phyloP scores from a whole-genome alignment of 2,888 invertebrate genomes.

The Perizoma flavofasciatum region DNA sequence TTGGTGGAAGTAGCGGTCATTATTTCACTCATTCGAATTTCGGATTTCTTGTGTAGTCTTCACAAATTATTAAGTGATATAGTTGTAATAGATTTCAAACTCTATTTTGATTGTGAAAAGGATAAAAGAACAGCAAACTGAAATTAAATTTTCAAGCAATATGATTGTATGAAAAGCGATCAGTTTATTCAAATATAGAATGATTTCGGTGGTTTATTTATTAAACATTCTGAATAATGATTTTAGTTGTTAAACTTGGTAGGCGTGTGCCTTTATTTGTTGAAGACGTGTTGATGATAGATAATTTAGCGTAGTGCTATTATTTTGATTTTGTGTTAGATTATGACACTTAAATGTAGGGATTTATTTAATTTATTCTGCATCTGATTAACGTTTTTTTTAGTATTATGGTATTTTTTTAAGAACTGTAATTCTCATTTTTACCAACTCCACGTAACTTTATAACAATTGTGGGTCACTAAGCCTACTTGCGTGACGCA shows the following conservation, averaged over 20 bases:
- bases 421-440: no score
- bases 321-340: slow-evolving; percentile 11
- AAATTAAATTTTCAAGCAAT: slow-evolving; percentile 46
- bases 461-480: no score
- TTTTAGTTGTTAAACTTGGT: slow-evolving; percentile 58
- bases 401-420: no score
- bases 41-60: slow-evolving; percentile 48
- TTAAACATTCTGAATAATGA: slow-evolving; percentile 57
- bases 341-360: not conserved
- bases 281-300: slow-evolving; percentile 57
- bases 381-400: no score
- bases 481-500: no score
- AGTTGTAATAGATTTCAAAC: slow-evolving; percentile 23
- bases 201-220: slow-evolving; percentile 52
- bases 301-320: slow-evolving; percentile 41
- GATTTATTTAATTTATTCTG: no score
- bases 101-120: slow-evolving; percentile 21
- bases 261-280: slow-evolving; percentile 54
- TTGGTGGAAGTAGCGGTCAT: slow-evolving; percentile 61
- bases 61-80: slow-evolving; percentile 23
- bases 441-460: no score
- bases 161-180: slow-evolving; percentile 53
- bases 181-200: slow-evolving; percentile 50
- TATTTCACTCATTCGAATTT: slow-evolving; percentile 75
- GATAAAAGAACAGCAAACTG: not conserved